Conservation (phyloP, 2,113 vertebrate species). For the Platanista minor region DNA sequence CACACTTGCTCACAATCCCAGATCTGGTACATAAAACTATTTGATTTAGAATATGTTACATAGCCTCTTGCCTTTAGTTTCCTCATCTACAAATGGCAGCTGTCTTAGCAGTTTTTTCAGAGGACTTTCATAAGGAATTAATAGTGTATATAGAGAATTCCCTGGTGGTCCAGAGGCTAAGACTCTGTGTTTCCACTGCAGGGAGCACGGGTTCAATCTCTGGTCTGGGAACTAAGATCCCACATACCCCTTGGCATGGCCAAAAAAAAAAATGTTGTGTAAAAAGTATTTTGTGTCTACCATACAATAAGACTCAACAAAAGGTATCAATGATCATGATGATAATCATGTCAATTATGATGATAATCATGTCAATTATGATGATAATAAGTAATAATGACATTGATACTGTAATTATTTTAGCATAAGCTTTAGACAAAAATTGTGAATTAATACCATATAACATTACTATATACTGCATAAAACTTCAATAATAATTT, state of each 20-base stretch:
- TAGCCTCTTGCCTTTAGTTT: neutral
- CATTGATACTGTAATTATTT: neutral
- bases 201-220: too few relatives aligned
- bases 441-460: neutral
- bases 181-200: too few relatives aligned
- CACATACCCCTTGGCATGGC: too few relatives aligned
- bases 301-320: neutral
- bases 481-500: neutral
- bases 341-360: neutral
- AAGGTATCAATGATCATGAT: neutral
- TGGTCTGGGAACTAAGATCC: too few relatives aligned
- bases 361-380: neutral
- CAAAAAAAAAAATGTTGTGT: too few relatives aligned
- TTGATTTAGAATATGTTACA: neutral
- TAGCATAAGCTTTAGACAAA: neutral
- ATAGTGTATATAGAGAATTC: too few relatives aligned
- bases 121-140: neutral
- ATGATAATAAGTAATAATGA: neutral
- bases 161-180: too few relatives aligned
- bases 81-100: neutral
- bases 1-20: neutral
- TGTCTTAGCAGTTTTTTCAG: neutral
- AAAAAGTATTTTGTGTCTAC: too few relatives aligned
- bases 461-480: neutral
- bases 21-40: neutral